Percentiles rank a stretch among this genome's conserved stretches.
These are phyloP conservation scores for Chaetodon trifasciatus DNA, from an alignment of 2,797 vertebrate genomes.

Conservation along the genomic window DNA sequence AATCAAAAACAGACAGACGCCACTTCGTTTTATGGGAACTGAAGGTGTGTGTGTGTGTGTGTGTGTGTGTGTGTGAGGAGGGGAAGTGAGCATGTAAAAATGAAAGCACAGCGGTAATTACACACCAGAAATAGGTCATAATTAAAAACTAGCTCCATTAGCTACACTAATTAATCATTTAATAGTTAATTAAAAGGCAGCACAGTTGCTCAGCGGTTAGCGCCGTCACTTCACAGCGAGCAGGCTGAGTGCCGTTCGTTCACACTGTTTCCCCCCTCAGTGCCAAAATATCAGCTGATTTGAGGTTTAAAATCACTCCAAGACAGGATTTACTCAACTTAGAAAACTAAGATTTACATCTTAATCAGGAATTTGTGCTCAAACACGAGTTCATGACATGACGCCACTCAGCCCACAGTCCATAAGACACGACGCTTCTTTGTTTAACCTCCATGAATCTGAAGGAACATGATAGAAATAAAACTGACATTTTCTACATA, in stretches of 20 bases:
- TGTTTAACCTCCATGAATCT: too few relatives aligned
- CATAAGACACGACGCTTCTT: neutral
- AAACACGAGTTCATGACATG: neutral
- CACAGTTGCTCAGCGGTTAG: constrained; percentile 12
- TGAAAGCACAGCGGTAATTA: constrained; percentile 29
- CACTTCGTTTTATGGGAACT: neutral
- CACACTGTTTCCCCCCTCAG: neutral
- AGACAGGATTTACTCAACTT: neutral
- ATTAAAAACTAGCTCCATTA: constrained; percentile 38
- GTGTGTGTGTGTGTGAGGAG: constrained; percentile 5
- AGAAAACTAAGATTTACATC: neutral
- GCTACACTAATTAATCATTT: constrained; percentile 29
- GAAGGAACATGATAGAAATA: too few relatives aligned
- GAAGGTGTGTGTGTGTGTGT: constrained; percentile 11
- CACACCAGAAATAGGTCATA: constrained; percentile 16
- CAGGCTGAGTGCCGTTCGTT: too few relatives aligned
- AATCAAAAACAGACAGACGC: neutral
- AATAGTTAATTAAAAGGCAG: constrained; percentile 49
- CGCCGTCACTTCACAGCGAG: neutral
- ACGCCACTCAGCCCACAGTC: neutral
- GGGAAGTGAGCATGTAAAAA: neutral
- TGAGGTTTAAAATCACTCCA: too few relatives aligned
- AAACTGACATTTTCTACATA: too few relatives aligned
- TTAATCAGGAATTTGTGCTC: neutral
- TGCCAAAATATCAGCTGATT: neutral